Evolutionary conservation across 1,140 invertebrate genomes (phyloP), one percentile per base, ranked within the genome.

Genomic region (Cydia pomonella): DNA sequence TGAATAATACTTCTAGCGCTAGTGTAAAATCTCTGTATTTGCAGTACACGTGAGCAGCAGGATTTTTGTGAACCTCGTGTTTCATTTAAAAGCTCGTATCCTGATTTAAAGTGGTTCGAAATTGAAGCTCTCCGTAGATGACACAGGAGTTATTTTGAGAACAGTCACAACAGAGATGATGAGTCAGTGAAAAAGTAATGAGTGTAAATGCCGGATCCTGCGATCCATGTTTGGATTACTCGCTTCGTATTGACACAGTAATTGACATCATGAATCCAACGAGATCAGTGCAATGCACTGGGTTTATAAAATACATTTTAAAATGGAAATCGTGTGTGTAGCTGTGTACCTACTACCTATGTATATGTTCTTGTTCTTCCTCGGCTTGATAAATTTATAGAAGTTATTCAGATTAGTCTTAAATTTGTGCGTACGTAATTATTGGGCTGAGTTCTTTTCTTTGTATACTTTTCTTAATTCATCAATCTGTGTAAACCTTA

Each of bases 161-260:
- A 23, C 21, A 59, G 21, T 59, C 53, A 59, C 18, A 23, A n/a
- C n/a, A 9, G 53, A 23, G 18, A 59, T 21, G 18, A 59, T 23
- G 12, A 23, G 53, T 23, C 16, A 7, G 7, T 59, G 18, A 21
- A 12, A 21, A 21, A 23, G 21, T 59, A 59, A 23, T 10, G 7
- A 10, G 2, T 10, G 7, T n/a, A 69, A 69, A 33, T 33, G 64
- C 27, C 64, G 25, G 27, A 69, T 69, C 18, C 29, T 69, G 29
- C 63, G 63, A 64, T 27, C 64, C 64, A 18, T 69, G 27, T 69
- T 69, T 69, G 64, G 64, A 69, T 69, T 69, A 69, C 64, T 18
- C 64, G 64, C 64, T 69, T 33, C 27, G 6, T 69, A 69, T 69
- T 69, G 64, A 69, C 64, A 69, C 64, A 33, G 33, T 69, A 69